Evolutionary conservation across 2,113 vertebrate species (phyloP), one percentile per base, ranked within the genome.

Genomic region (Psephotus haematonotus): DNA sequence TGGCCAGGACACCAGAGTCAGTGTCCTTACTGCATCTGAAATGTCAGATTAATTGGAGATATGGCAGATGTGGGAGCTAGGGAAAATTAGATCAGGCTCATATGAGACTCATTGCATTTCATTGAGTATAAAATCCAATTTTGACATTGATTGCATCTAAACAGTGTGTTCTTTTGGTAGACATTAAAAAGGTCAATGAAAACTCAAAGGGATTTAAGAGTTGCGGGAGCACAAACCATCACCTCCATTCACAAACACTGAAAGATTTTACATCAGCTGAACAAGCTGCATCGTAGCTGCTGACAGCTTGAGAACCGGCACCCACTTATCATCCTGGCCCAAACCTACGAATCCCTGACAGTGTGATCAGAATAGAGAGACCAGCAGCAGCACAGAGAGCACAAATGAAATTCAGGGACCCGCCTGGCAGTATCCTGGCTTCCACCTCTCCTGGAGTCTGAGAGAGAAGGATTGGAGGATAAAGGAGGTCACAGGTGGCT

Each of bases 391-490:
- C 90, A 84, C 67, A 80, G 85, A 94, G 84, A 82, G 68, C 25
- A 88, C 86, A 79, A 55, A 57, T 55, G 78, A 91, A 82, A 93
- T 79, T 76, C 81, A 85, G 53, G 88, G 65, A 85, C 75, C 64
- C 0, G 6, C 41, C 79, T 90, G 94, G 89, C 90, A 85, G 76
- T 44, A 82, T 95, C 95, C 86, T 89, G 83, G 84, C 86, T 88
- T 88, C 31, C 31, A 79, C 59, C 74, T 96, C 86, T 92, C 64
- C 83, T 95, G 97, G 74, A 92, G 84, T 37, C 86, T 65, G 39
- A 53, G 72, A 62, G 77, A 74, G 72, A 47, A 86, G 52, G 84
- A 82, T 41, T 74, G 88, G 77, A 85, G 65, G 74, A 80, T 44
- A 59, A 69, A 82, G 76, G 86, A 92, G 90, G 82, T 87, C 91